Percentiles rank a stretch among this genome's conserved stretches.
Evolutionary conservation across 2,888 invertebrate genomes (phyloP).

Genomic region (Polydrusus tereticollis): DNA sequence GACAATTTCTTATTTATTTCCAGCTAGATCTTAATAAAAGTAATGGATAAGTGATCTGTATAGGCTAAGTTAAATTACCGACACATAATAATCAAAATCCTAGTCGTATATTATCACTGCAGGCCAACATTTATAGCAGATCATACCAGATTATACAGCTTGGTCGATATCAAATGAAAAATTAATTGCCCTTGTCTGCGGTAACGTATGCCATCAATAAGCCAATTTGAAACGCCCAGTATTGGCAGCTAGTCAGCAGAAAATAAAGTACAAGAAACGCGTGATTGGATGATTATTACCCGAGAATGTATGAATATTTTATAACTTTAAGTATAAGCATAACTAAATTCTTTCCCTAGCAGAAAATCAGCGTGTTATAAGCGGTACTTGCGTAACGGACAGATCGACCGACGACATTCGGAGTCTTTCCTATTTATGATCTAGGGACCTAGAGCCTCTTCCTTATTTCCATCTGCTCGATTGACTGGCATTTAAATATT

Average conservation of each 20-base stretch:
- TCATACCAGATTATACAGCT: slow-evolving; percentile 20
- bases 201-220: slow-evolving; percentile 36
- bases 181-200: slow-evolving; percentile 39
- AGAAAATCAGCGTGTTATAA: too few species aligned
- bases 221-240: slow-evolving; percentile 35
- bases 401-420: too few species aligned
- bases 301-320: slow-evolving; percentile 22
- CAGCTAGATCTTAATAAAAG: background rate
- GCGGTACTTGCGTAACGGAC: too few species aligned
- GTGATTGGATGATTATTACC: slow-evolving; percentile 32
- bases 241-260: slow-evolving; percentile 32
- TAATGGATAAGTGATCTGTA: background rate
- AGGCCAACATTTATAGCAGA: background rate
- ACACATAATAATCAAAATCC: background rate
- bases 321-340: background rate
- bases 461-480: too few species aligned
- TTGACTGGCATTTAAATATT: too few species aligned
- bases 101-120: background rate
- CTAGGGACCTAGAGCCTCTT: too few species aligned
- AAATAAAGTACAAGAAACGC: slow-evolving; percentile 25
- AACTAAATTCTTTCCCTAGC: background rate
- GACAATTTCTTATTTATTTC: too few species aligned
- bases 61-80: background rate
- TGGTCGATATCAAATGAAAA: slow-evolving; percentile 34
- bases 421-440: too few species aligned